Percentiles rank a stretch among this genome's conserved stretches.
Evolutionary conservation across 1,140 invertebrate species (phyloP).

Genomic region (Trypoxylus dichotomus): DNA sequence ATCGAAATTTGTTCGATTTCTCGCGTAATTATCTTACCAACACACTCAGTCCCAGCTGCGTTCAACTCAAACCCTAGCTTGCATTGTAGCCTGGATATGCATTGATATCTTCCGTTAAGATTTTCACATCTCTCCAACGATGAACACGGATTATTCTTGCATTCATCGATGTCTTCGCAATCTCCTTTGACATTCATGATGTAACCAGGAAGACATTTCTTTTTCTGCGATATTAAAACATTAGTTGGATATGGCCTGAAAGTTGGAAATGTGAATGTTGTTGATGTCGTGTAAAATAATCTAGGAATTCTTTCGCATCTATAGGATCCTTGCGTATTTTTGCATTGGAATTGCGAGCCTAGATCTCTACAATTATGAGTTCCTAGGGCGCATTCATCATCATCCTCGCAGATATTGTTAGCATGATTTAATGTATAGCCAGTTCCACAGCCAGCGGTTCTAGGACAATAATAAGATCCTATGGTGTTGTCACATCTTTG

Average conservation of each 20-base stretch:
- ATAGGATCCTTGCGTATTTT: constrained; percentile 83
- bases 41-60: constrained; percentile 52
- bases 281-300: constrained; percentile 36
- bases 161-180: constrained; percentile 60
- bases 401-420: constrained; percentile 87
- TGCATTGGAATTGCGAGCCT: constrained; percentile 74
- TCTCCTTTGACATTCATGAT: constrained; percentile 53
- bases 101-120: constrained; percentile 60
- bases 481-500: constrained; percentile 90
- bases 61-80: constrained; percentile 54
- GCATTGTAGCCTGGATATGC: constrained; percentile 57
- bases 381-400: constrained; percentile 86
- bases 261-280: constrained; percentile 33
- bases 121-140: constrained; percentile 59
- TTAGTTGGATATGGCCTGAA: constrained; percentile 13
- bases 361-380: constrained; percentile 75
- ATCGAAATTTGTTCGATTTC: background rate
- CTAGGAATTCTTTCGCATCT: constrained; percentile 64
- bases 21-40: constrained; percentile 49
- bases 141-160: constrained; percentile 52
- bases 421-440: constrained; percentile 92
- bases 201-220: constrained; percentile 60
- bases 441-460: constrained; percentile 88
- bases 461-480: constrained; percentile 82
- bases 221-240: constrained; percentile 36